A percentile compares a stretch with the other conserved stretches of the same genome.
Conservation (phyloP, 2,797 vertebrate genomes). For the Scolopax rusticola region DNA sequence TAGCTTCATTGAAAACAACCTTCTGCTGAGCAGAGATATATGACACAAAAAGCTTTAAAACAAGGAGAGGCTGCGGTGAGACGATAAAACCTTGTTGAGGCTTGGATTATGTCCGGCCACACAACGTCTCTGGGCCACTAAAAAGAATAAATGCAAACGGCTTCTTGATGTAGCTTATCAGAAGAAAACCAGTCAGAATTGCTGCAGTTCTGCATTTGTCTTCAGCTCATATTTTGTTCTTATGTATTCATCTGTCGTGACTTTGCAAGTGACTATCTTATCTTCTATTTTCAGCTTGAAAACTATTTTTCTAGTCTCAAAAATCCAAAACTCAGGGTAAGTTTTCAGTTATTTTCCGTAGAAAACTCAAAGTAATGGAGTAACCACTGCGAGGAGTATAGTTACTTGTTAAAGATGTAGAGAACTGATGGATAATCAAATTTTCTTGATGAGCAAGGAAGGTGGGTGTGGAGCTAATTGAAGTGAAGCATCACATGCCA, state of each 20-base stretch:
- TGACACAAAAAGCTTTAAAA: background rate
- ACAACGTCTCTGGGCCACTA: background rate
- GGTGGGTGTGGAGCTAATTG: background rate
- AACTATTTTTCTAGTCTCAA: conserved; percentile 99
- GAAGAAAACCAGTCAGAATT: background rate
- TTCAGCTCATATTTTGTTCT: background rate
- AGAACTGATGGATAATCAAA: background rate
- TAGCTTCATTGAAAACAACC: background rate
- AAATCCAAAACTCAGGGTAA: conserved; percentile 99
- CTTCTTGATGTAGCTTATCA: conserved; percentile 1
- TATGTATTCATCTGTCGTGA: background rate
- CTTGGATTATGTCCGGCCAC: background rate
- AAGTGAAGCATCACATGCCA: background rate
- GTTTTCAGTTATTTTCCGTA: conserved; percentile 50
- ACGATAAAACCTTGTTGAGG: background rate
- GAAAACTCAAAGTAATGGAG: background rate
- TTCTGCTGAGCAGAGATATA: background rate
- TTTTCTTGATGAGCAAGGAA: background rate
- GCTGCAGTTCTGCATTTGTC: background rate
- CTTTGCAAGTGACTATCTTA: background rate
- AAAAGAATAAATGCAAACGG: background rate
- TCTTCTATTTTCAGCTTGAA: conserved; percentile 91
- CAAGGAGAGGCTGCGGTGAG: background rate
- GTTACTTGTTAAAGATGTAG: background rate
- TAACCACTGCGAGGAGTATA: background rate